Percentiles rank a stretch among this genome's conserved stretches.
phyloP scores from a whole-genome alignment of 2,113 vertebrate genomes.

The Camelus bactrianus region DNA sequence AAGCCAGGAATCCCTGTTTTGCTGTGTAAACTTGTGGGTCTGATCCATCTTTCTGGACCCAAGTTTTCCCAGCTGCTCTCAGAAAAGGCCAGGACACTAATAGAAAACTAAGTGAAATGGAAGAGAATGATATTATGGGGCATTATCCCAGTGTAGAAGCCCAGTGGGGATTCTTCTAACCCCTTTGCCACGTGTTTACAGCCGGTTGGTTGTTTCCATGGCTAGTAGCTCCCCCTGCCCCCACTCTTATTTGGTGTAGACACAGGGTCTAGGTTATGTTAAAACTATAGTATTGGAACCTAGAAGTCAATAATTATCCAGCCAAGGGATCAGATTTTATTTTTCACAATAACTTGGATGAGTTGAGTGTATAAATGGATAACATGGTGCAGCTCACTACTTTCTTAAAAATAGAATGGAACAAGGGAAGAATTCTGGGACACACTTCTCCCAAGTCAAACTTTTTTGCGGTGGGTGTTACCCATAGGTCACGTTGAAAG shows the following conservation, averaged over 20 bases:
- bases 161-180: background rate
- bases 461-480: background rate
- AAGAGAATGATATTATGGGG: background rate
- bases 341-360: conserved; percentile 27
- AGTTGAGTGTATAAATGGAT: background rate
- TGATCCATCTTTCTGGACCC: background rate
- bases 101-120: background rate
- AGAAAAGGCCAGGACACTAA: background rate
- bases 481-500: background rate
- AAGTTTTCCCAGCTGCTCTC: background rate
- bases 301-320: background rate
- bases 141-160: background rate
- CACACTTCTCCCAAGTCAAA: background rate
- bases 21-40: background rate
- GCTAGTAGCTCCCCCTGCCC: rapidly evolving
- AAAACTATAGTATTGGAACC: background rate
- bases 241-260: background rate
- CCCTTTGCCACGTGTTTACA: background rate
- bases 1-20: background rate
- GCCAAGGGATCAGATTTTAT: background rate
- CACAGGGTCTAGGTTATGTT: background rate
- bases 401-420: background rate
- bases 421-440: background rate
- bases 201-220: background rate
- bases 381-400: background rate